Evolutionary conservation across 2,797 vertebrate genomes (phyloP).

Genomic region (Danio choprae): DNA sequence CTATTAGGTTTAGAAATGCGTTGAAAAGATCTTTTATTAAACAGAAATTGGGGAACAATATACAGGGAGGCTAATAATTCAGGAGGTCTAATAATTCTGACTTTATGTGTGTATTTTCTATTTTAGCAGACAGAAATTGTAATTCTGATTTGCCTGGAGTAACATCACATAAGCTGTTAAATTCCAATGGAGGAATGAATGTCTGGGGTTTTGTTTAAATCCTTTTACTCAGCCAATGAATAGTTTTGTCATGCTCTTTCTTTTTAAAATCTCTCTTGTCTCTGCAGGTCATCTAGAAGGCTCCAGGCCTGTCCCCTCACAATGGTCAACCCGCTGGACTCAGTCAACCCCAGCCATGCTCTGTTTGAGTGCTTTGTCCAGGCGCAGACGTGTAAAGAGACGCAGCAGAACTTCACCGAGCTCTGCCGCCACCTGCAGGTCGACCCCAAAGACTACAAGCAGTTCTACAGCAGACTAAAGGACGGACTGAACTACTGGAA

Average conservation of each 20-base stretch:
- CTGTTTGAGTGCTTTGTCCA: constrained; percentile 85
- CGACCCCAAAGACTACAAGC: constrained; percentile 74
- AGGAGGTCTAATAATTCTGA: too few species aligned
- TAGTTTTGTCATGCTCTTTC: neutral
- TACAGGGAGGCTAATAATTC: too few species aligned
- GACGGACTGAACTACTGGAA: constrained; percentile 92
- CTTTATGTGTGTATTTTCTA: too few species aligned
- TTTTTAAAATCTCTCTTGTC: constrained; percentile 8
- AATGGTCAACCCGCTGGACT: constrained; percentile 70
- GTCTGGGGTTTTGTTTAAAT: neutral
- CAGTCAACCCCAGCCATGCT: constrained; percentile 77
- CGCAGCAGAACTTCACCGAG: constrained; percentile 78
- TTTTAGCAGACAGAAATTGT: too few species aligned
- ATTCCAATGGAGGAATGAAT: neutral
- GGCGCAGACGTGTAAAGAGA: constrained; percentile 84
- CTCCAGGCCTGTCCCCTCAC: neutral
- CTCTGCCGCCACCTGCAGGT: constrained; percentile 83
- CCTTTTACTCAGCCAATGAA: neutral
- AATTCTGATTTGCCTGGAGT: too few species aligned
- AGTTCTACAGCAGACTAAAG: constrained; percentile 85
- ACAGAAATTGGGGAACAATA: too few species aligned
- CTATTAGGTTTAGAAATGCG: too few species aligned
- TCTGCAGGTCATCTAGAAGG: neutral
- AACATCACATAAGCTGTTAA: too few species aligned
- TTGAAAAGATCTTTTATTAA: too few species aligned